Evolutionary conservation across 2,797 vertebrate genomes (phyloP).

Genomic region (Pangasius mekongensis): DNA sequence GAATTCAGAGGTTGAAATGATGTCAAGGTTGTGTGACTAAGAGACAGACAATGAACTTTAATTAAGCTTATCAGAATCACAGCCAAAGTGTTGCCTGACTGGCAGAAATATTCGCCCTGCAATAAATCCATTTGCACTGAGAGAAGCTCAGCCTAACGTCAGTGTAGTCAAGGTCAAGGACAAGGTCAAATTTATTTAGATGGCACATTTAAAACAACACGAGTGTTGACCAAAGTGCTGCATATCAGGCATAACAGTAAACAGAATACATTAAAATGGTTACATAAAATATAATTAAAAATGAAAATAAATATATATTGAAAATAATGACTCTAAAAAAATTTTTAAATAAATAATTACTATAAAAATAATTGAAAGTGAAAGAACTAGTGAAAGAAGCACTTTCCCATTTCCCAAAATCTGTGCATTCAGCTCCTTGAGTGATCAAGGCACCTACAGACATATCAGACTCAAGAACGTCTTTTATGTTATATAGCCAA

Average conservation of each 20-base stretch:
- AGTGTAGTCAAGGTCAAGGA: background rate
- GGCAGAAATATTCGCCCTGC: constrained; percentile 8
- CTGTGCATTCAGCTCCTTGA: background rate
- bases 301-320: too few relatives aligned
- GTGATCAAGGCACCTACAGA: background rate
- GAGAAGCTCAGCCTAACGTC: background rate
- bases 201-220: too few relatives aligned
- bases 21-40: background rate
- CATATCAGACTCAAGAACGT: background rate
- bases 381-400: background rate
- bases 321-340: too few relatives aligned
- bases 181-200: too few relatives aligned
- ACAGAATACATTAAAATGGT: too few relatives aligned
- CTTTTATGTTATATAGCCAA: too few relatives aligned
- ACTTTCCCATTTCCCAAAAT: background rate
- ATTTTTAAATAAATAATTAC: too few relatives aligned
- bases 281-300: too few relatives aligned
- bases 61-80: constrained; percentile 31
- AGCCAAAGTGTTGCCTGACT: background rate
- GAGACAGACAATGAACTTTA: constrained; percentile 29
- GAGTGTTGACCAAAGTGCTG: too few relatives aligned
- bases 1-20: background rate
- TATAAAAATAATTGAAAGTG: too few relatives aligned
- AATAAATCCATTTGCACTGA: constrained; percentile 14
- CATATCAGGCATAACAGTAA: too few relatives aligned